Evolutionary conservation across 2,113 vertebrate species (phyloP), one percentile per base, ranked within the genome.

Genomic region (Planiliza haematocheilus): DNA sequence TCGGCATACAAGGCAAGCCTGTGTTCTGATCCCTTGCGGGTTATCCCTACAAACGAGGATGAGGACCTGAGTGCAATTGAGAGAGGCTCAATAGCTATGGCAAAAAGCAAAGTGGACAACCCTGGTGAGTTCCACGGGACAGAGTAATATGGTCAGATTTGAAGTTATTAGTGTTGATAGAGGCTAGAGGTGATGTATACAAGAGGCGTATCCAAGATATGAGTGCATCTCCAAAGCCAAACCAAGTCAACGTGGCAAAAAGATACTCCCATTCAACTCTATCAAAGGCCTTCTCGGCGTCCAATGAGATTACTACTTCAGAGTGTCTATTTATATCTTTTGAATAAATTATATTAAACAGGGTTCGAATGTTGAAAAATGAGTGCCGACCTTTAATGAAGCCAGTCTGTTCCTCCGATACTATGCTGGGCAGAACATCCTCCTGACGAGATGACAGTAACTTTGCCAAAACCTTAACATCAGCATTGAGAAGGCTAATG

Each of bases 71-170:
- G 38, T 8, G 8, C 38, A 39, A 39, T 10, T 39, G 46, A 48
- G 46, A 48, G 46, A n/a, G n/a, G n/a, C n/a, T n/a, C n/a, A n/a
- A n/a, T n/a, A n/a, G n/a, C n/a, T n/a, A n/a, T n/a, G n/a, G n/a
- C n/a, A n/a, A n/a, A n/a, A n/a, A n/a, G n/a, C n/a, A n/a, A n/a
- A 48, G 46, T 48, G 46, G 46, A 48, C 46, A 48, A 17, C 46
- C 46, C 18, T 48, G 46, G n/a, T n/a, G n/a, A 2, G 46, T 48
- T 48, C 46, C 46, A 48, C 46, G n/a, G 7, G n/a, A 1, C 18
- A 48, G n/a, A 48, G 46, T 6, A n/a, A 48, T 17, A 48, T 48
- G 18, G 7, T 48, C 46, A 17, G 46, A 48, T n/a, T n/a, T n/a
- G n/a, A n/a, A n/a, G 16, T 2, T 48, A n/a, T 48, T 48, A 2